These are phyloP conservation scores for Pangasius krempfi DNA, from an alignment of 2,797 vertebrate genomes.

Conservation along the genomic window DNA sequence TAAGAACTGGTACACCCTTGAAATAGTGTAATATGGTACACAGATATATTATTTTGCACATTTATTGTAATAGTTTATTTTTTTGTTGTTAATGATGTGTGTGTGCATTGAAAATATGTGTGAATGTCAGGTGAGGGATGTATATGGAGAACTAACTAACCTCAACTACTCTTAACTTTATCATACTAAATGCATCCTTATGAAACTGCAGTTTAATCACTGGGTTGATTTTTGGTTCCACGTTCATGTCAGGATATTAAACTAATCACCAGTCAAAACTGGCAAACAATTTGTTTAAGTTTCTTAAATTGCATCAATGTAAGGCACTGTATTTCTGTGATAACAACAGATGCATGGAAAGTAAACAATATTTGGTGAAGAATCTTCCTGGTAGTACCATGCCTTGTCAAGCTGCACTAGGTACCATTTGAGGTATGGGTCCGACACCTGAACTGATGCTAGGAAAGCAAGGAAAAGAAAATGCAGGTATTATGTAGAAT, in stretches of 20 bases:
- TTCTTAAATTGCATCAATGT: slow-evolving; percentile 69
- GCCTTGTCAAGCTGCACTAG: slow-evolving; percentile 63
- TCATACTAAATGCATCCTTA: background rate
- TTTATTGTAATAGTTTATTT: no score
- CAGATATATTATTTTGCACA: background rate
- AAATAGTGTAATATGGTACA: background rate
- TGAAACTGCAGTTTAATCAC: background rate
- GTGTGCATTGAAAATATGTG: background rate
- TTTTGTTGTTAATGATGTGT: background rate
- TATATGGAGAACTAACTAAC: background rate
- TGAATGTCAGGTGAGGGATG: background rate
- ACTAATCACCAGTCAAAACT: slow-evolving; percentile 52
- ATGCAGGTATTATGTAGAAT: background rate
- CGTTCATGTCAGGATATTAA: slow-evolving; percentile 17
- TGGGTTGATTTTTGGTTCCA: slow-evolving; percentile 7
- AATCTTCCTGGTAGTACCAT: slow-evolving; percentile 62
- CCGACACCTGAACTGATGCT: background rate
- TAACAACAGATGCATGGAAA: slow-evolving; percentile 63
- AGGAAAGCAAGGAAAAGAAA: background rate
- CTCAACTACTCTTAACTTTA: background rate
- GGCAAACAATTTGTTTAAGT: slow-evolving; percentile 65
- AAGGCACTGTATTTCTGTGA: slow-evolving; percentile 60
- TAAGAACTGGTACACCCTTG: background rate
- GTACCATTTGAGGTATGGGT: slow-evolving; percentile 18
- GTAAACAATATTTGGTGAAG: slow-evolving; percentile 73